Base-by-base conservation (phyloP, 2,888 invertebrate species). In the Nudaria mundana region DNA sequence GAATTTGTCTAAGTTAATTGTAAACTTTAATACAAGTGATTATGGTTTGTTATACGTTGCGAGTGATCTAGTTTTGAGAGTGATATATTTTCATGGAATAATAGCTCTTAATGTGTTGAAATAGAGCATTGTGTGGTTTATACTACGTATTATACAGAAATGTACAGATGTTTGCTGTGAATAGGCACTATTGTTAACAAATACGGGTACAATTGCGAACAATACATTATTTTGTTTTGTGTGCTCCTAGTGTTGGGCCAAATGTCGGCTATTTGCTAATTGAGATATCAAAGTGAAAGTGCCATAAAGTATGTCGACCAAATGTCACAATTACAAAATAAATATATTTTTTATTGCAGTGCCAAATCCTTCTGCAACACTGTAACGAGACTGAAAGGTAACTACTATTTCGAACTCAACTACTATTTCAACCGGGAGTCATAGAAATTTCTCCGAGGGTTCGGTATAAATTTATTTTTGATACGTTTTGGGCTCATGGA, bases 211-310 rank as follows among this genome's bases (percentile, higher is more conserved):
- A 84, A 86, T 81, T 74, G 80, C 57, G 71, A 72, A 85, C 82
- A 86, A 85, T 76, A 73, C 65, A 77, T 80, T 78, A 83, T 81
- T 79, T 77, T 76, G 80, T 84, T 84, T 76, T 68, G 70, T 54
- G 60, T 52, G 76, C 78, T 67, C 76, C 73, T 75, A 63, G 64
- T 53, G 60, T 57, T 64, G 69, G 29, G 73, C 81, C 87, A 85
- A 86, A 84, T 86, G 86, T 81, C 81, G 69, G 66, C 73, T 60
- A 77, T 81, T 81, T 76, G 63, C 72, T 81, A 84, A 84, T 85
- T 82, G 81, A 77, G 71, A 69, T 74, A 67, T 68, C 68, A 30
- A 61, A 62, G 68, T 50, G 63, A 59, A 63, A 62, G 66, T 58
- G 55, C 56, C 40, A 48, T 48, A 49, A 63, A 69, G 67, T 72